A percentile compares a stretch with the other conserved stretches of the same genome.
Evolutionary conservation across 2,113 vertebrate species (phyloP).

Genomic region (Mesembrinibis cayennensis): DNA sequence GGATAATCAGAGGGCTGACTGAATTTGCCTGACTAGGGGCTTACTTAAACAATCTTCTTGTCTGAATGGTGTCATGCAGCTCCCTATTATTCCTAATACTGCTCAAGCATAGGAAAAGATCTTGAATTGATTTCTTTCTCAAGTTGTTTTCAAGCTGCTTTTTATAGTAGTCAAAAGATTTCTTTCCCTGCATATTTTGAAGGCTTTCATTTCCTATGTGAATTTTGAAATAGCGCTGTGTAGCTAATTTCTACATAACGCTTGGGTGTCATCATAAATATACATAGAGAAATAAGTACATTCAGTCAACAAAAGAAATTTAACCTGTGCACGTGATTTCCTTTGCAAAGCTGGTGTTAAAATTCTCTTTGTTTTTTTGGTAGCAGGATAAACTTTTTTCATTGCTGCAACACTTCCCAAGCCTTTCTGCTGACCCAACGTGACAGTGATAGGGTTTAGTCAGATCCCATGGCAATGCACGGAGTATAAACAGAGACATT

Average conservation of each 20-base stretch:
- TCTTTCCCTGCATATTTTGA: background rate
- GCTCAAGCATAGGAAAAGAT: background rate
- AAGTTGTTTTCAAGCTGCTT: background rate
- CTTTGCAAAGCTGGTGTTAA: background rate
- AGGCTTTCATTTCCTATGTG: background rate
- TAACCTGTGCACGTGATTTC: background rate
- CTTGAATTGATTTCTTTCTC: background rate
- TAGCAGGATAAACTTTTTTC: background rate
- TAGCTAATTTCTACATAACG: background rate
- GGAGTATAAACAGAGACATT: background rate
- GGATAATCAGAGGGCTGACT: background rate
- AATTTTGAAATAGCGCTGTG: accelerated
- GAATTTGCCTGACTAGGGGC: background rate
- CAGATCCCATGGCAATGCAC: background rate
- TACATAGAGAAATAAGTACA: background rate
- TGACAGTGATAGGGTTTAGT: background rate
- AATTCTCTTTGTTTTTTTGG: background rate
- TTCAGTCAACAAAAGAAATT: background rate
- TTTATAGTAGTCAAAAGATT: background rate
- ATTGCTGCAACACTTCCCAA: background rate
- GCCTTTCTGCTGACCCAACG: background rate
- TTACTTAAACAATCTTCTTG: background rate
- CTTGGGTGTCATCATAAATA: background rate
- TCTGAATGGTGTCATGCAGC: background rate
- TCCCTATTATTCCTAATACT: background rate